These are phyloP conservation scores for Parazoanthus swiftii DNA, from an alignment of 92 coral and sea anemone genomes.

Conservation along the genomic window DNA sequence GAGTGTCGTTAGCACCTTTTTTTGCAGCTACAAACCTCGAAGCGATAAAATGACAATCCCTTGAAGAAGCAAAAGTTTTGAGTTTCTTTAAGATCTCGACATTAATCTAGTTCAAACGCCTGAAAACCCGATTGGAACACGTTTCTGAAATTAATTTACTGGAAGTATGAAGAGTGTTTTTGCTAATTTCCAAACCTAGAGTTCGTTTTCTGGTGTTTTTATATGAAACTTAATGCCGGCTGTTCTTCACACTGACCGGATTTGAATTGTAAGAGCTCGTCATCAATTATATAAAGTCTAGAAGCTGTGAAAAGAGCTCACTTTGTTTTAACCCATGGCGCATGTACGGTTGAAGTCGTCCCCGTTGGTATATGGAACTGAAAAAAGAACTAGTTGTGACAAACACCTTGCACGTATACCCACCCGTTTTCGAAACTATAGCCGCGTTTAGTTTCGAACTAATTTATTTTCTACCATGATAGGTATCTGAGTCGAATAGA, in stretches of 20 bases:
- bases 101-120: constrained; percentile 1
- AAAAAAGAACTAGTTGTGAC: too few species aligned
- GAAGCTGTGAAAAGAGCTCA: too few species aligned
- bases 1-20: not conserved
- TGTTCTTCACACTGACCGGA: not conserved
- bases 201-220: not conserved
- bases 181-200: not conserved
- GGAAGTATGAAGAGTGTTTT: constrained; percentile 11
- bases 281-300: too few species aligned
- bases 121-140: not conserved
- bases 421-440: too few species aligned
- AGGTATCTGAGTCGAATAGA: not conserved
- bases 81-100: not conserved
- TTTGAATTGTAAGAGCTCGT: too few species aligned
- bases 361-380: too few species aligned
- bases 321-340: too few species aligned
- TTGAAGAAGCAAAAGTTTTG: constrained; percentile 2
- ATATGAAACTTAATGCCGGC: not conserved
- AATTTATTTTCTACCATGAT: not conserved
- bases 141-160: constrained; percentile 25
- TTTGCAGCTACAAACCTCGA: not conserved
- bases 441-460: too few species aligned
- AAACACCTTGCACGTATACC: too few species aligned
- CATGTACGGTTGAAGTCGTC: too few species aligned
- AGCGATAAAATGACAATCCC: not conserved